Base-by-base conservation (phyloP, 2,888 invertebrate genomes). In the Torymus auratus region DNA sequence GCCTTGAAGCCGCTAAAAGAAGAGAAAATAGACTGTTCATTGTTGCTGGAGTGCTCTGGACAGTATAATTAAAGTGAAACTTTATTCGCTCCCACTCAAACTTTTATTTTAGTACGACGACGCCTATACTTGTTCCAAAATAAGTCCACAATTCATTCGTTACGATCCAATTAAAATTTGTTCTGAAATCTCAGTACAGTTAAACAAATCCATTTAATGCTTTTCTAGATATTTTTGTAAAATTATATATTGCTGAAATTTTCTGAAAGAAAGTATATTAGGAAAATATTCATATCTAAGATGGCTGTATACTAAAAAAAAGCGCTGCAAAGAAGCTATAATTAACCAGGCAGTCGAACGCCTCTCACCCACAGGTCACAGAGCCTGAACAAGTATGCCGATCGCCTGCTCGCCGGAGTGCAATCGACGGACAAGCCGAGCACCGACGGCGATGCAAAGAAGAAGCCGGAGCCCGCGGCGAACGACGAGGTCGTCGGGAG, bases 301-400 rank as follows among this genome's bases (percentile, higher is more conserved):
- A 41, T 7, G 41, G 1, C 2, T 28, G 28, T 2, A 0, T 7
- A 5, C 28, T 41, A 41, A 41, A 41, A 41, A 41, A 41, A 4
- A 28, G 41, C 41, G 41, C 7, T 1, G 41, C 1, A 41, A 41
- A 5, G 41, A 41, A 7, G 41, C 41, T 41, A 41, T 41, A 41
- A 41, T 41, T 41, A 41, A 41, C 41, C 41, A 41, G 7, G 7
- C 41, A 41, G 7, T 41, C 41, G 7, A 41, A 41, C 41, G 7
- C 41, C 41, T 7, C 41, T 41, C 28, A 4, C 55, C 53, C 11
- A 50, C 78, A 82, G 82, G 82, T 82, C 82, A 56, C 71, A 82
- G 72, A 72, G 61, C 41, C 28, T 64, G 55, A 64, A 75, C 71
- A 82, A 82, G 50, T 64, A 76, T 76, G 68, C 71, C 62, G 78